phyloP scores from a whole-genome alignment of 2,797 vertebrate species.

The Aphelocoma californica region DNA sequence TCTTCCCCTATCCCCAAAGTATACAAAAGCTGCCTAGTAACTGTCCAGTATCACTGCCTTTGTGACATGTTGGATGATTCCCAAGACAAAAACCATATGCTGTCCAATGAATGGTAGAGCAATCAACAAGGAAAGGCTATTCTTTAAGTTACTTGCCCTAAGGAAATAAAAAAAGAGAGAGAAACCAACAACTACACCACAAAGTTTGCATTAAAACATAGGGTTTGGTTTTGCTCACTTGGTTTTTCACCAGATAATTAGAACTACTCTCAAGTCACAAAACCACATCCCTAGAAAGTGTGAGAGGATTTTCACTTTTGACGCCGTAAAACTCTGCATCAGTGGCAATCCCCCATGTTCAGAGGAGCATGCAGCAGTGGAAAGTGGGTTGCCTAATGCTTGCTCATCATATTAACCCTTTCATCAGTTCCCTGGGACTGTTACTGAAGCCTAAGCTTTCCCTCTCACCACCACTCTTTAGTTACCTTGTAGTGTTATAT shows the following conservation, averaged over 20 bases:
- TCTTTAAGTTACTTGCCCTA: slow-evolving; percentile 33
- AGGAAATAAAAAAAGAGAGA: not conserved
- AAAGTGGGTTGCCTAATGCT: not conserved
- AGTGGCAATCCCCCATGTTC: not conserved
- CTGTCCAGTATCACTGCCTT: slow-evolving; percentile 64
- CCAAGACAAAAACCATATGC: slow-evolving; percentile 71
- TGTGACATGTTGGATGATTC: slow-evolving; percentile 59
- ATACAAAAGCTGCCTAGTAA: slow-evolving; percentile 70
- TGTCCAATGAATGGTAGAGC: slow-evolving; percentile 49
- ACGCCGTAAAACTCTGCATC: not conserved
- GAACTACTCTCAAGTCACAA: not conserved
- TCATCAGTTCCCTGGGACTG: not conserved
- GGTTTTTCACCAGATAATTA: not conserved
- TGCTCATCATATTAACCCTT: not conserved
- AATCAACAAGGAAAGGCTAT: slow-evolving; percentile 44
- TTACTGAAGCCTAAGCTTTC: not conserved
- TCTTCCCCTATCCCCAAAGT: slow-evolving; percentile 61
- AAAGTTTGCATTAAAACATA: not conserved
- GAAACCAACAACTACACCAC: not conserved
- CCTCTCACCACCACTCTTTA: not conserved
- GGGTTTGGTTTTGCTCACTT: not conserved
- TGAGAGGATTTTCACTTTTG: not conserved
- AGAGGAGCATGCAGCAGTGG: not conserved
- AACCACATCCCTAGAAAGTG: not conserved
- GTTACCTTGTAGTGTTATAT: not conserved